phyloP scores from a whole-genome alignment of 1,140 invertebrate species.

The Drosophila navojoa region DNA sequence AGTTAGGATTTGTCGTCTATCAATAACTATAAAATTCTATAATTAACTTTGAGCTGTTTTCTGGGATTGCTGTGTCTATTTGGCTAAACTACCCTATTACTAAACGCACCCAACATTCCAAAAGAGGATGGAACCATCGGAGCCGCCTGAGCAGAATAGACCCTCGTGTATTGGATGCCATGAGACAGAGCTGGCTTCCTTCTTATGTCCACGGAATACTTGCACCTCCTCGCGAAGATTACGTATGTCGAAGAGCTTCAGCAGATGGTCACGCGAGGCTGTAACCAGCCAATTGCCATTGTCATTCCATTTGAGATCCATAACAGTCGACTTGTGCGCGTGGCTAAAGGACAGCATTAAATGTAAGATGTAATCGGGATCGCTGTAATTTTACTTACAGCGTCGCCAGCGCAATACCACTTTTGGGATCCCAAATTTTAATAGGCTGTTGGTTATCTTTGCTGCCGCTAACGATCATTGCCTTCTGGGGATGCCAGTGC shows the following conservation, averaged over 20 bases:
- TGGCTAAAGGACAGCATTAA: conserved; percentile 87
- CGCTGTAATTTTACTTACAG: conserved; percentile 84
- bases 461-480: conserved; percentile 98
- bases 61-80: no score
- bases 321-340: conserved; percentile 99
- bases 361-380: neutral
- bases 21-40: no score
- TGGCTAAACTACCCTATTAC: no score
- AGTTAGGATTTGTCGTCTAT: no score
- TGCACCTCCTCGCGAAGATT: conserved; percentile 97
- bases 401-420: conserved; percentile 94
- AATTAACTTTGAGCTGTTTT: no score
- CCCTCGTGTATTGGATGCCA: conserved; percentile 99
- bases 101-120: conserved; percentile 96
- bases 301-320: conserved; percentile 99
- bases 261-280: conserved; percentile 97
- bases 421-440: conserved; percentile 99
- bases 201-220: conserved; percentile 98
- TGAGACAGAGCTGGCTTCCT: conserved; percentile 97
- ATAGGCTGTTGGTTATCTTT: conserved; percentile 99
- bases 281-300: conserved; percentile 99
- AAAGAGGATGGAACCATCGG: conserved; percentile 98
- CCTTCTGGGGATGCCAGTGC: conserved; percentile 99
- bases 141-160: conserved; percentile 97
- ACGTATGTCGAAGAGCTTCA: conserved; percentile 99